Evolutionary conservation across 2,797 vertebrate species (phyloP), one percentile per base, ranked within the genome.

Genomic region (Danio kyathit): DNA sequence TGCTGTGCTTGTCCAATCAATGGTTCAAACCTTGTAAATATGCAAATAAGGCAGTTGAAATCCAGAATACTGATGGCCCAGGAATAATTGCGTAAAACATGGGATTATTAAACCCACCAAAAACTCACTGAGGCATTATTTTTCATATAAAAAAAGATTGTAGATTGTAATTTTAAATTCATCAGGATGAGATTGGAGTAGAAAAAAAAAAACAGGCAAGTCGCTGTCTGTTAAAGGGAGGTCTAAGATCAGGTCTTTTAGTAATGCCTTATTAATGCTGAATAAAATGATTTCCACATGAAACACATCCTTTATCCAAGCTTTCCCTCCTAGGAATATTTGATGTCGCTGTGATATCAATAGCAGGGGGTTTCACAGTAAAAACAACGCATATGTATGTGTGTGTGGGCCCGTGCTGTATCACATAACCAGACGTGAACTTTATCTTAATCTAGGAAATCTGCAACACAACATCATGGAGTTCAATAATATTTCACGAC

Each of bases 381-480:
- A 74, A 44, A 79, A 48, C 40, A 9, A 11, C 8, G n/a, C 19
- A 29, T 19, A 51, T 43, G 21, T 74, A 11, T 63, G 38, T 12
- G 16, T 6, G n/a, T 43, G 43, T 13, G 54, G 10, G 61, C 10
- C 16, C 13, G 54, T 12, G 41, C 61, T 81, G 51, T 19, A 21
- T 9, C 8, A 54, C 49, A 73, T 41, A 19, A 63, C 56, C 21
- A 76, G 13, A 56, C 3, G 12, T 59, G 63, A 65, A 76, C 17
- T 44, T 48, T 40, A 71, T 74, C 72, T 80, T 74, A 69, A 85
- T 85, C 66, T 13, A 21, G n/a, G 41, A 80, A 67, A 66, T 66
- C 72, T 71, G 11, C 17, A 65, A 67, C 75, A 76, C 7, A 79
- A 76, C n/a, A 49, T 75, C 16, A 21, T 52, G 43, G 17, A 11